Base-by-base conservation (phyloP, 2,797 vertebrate species). In the Bradypodion pumilum region DNA sequence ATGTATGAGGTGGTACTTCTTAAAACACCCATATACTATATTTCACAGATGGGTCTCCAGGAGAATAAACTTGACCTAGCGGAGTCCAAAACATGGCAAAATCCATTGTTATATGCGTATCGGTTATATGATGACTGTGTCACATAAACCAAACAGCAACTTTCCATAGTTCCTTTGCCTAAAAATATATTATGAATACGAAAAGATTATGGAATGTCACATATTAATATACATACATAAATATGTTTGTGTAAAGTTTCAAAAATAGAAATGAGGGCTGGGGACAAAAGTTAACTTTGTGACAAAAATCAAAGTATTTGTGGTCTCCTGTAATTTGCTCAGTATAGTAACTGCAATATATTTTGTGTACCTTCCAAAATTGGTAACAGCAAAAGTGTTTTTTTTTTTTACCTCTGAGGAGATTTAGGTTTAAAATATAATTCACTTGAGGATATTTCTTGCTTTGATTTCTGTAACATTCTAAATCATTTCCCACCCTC, bases 141-240 rank as follows among this genome's bases (percentile, higher is more conserved):
- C 21, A 21, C 52, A 56, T 21, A 56, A 19, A 56, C 52, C 52
- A 56, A 40, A 42, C 40, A 77, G 0, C 66, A 69, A 0, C 77
- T 42, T 65, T 72, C 66, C 1, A 0, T 23, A 73, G 52, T 49
- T 0, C 0, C 37, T 78, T 68, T 52, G 2, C 1, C 0, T 0
- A 32, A 62, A 16, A 40, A 19, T 35, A 1, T n/a, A 46, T 37
- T n/a, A 2, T 49, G 2, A 46, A 35, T 44, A 44, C n/a, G 1
- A 37, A 77, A 69, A 2, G 44, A 52, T 63, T 19, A 56, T 63
- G 27, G 32, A 78, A 72, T 32, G 1, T 59, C 23, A 56, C 21
- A 8, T 32, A 13, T 70, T 40, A 77, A 72, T 40, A 81, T 13
- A 19, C 35, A 63, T 29, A 29, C 75, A 42, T 25, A 29, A 46